Conservation (phyloP, 2,888 invertebrate species). For the Hoplodrina blanda region DNA sequence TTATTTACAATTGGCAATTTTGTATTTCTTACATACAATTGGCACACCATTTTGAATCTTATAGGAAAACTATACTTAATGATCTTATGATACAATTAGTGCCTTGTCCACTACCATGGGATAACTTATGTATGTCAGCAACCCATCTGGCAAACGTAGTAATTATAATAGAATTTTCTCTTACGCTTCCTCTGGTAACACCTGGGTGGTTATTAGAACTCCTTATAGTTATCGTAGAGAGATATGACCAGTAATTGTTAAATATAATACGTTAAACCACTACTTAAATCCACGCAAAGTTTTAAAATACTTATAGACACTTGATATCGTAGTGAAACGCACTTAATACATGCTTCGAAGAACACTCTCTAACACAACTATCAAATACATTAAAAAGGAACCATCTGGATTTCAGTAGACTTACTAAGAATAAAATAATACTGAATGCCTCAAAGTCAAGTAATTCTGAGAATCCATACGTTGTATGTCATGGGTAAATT, state of each 20-base stretch:
- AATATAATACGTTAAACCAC: too few species aligned
- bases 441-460: neutral
- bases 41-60: neutral
- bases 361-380: neutral
- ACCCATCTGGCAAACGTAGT: neutral
- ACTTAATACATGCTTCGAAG: too few species aligned
- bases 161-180: neutral
- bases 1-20: constrained; percentile 1
- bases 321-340: too few species aligned
- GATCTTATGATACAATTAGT: neutral
- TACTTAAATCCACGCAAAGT: neutral
- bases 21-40: neutral
- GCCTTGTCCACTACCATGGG: too few species aligned
- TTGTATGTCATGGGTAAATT: constrained; percentile 6
- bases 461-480: neutral
- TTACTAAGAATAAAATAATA: neutral
- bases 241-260: too few species aligned
- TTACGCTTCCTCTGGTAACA: too few species aligned
- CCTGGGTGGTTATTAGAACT: too few species aligned
- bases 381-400: neutral
- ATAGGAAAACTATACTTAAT: neutral
- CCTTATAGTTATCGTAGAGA: too few species aligned
- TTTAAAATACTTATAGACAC: neutral
- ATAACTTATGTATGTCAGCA: neutral
- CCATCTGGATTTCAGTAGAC: neutral